phyloP scores from a whole-genome alignment of 2,888 invertebrate genomes.

The Rapana venosa region DNA sequence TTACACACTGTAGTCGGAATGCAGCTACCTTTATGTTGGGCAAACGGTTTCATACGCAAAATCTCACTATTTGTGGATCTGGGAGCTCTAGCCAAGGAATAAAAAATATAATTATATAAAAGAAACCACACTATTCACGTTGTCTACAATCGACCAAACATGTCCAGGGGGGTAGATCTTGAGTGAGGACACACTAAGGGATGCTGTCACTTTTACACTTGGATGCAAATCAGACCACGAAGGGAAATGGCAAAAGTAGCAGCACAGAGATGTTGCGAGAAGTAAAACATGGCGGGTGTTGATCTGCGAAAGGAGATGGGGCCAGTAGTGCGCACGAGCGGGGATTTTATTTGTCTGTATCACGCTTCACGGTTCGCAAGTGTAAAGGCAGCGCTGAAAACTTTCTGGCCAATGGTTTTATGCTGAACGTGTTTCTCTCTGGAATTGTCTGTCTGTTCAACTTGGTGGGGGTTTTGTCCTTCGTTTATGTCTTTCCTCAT shows the following conservation, averaged over 20 bases:
- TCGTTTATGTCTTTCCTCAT: background rate
- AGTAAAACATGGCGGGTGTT: conserved; percentile 28
- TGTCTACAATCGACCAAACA: background rate
- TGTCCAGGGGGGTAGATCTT: background rate
- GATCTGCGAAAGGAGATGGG: background rate
- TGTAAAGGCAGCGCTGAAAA: background rate
- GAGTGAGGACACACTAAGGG: background rate
- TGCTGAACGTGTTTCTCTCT: background rate
- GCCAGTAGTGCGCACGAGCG: background rate
- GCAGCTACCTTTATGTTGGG: too few species aligned
- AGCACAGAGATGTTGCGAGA: conserved; percentile 3
- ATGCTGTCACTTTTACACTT: background rate
- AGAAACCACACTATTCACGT: too few species aligned
- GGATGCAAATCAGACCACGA: background rate
- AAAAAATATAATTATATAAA: too few species aligned
- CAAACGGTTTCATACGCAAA: background rate
- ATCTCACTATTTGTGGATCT: background rate
- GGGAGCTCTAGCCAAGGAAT: background rate
- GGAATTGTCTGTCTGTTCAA: too few species aligned
- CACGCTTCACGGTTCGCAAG: background rate
- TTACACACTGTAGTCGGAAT: too few species aligned
- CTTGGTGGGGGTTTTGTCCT: too few species aligned
- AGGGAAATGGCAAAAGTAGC: background rate
- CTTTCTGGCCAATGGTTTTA: background rate
- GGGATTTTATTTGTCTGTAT: background rate